phyloP scores from a whole-genome alignment of 2,888 invertebrate species.

The Drosophila putrida region DNA sequence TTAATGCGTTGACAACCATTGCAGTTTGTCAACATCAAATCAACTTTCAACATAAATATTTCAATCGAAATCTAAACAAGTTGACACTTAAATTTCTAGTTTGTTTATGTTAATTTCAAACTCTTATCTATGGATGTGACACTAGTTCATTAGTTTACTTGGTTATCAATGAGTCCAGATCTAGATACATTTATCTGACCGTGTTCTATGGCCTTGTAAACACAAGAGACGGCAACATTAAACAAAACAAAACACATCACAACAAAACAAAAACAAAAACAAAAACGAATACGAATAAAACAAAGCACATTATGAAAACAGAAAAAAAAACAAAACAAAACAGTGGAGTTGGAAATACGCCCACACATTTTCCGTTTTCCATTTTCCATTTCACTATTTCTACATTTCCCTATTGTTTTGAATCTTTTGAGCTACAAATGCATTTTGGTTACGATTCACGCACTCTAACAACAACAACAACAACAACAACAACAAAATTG shows the following conservation, averaged over 20 bases:
- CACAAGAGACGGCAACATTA: slow-evolving; percentile 28
- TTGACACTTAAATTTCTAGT: background rate
- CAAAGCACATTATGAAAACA: slow-evolving; percentile 33
- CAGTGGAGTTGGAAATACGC: slow-evolving; percentile 33
- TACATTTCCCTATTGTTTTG: slow-evolving; percentile 36
- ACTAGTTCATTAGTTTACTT: slow-evolving; percentile 29
- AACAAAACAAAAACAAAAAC: slow-evolving; percentile 24
- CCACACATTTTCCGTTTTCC: slow-evolving; percentile 53
- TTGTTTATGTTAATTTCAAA: slow-evolving; percentile 37
- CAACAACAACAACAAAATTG: slow-evolving; percentile 34
- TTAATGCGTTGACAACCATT: background rate
- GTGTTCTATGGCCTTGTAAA: slow-evolving; percentile 35
- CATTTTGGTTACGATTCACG: slow-evolving; percentile 51
- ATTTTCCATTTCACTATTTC: slow-evolving; percentile 11
- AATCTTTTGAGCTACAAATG: slow-evolving; percentile 32
- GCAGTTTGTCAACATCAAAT: slow-evolving; percentile 3
- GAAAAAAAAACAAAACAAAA: slow-evolving; percentile 39
- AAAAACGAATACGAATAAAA: slow-evolving; percentile 26
- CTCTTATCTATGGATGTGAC: slow-evolving; percentile 27
- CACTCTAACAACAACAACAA: slow-evolving; percentile 32
- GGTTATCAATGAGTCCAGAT: slow-evolving; percentile 34
- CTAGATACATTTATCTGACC: slow-evolving; percentile 24
- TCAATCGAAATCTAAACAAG: slow-evolving; percentile 3
- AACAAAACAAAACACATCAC: slow-evolving; percentile 27
- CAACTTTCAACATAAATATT: slow-evolving; percentile 4